Evolutionary conservation across 30 jellyfish, hydroid and myxozoan species (phyloP), one percentile per base, ranked within the genome.

Genomic region (Aurelia coerulea): DNA sequence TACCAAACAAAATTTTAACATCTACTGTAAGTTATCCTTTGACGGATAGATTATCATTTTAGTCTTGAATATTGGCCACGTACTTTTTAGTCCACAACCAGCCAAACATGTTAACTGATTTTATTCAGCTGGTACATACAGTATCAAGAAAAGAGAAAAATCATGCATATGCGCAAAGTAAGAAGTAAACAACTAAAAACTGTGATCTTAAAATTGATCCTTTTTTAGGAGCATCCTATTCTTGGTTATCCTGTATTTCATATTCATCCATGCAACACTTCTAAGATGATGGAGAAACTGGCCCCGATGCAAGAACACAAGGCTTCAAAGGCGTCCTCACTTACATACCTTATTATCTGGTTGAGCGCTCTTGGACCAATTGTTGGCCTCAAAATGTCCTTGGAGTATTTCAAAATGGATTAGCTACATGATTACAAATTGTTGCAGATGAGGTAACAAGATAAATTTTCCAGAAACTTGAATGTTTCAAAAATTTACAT

Each of bases 361-460:
- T 66, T 91, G 58, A 91, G 97, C 42, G 97, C 97, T 29, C 86
- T 84, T 78, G 97, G 96, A n/a, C 97, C 97, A 41, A 74, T 91
- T 16, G 96, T 73, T 46, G 95, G 97, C 11, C 87, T 91, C 12
- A 34, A 76, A 12, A 18, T 91, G 12, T 73, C 88, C 54, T 5
- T 68, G 72, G 92, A 72, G 35, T 79, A 65, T 29, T 89, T 89
- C 75, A 18, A 31, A 35, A 46, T 39, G 39, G 84, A 32, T 19
- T 18, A 17, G 41, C 16, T 17, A 15, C 8, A 19, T 19, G 8
- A 29, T 23, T 10, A 39, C 82, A 39, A 12, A 2, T 33, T 16
- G 68, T 37, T 72, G 82, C 39, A 15, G 19, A 31, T n/a, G 29
- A 18, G 49, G 32, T 46, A 19, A 19, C 23, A 19, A 32, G 9